Evolutionary conservation across 2,113 vertebrate species (phyloP).

Genomic region (Pomatorhinus ruficollis): DNA sequence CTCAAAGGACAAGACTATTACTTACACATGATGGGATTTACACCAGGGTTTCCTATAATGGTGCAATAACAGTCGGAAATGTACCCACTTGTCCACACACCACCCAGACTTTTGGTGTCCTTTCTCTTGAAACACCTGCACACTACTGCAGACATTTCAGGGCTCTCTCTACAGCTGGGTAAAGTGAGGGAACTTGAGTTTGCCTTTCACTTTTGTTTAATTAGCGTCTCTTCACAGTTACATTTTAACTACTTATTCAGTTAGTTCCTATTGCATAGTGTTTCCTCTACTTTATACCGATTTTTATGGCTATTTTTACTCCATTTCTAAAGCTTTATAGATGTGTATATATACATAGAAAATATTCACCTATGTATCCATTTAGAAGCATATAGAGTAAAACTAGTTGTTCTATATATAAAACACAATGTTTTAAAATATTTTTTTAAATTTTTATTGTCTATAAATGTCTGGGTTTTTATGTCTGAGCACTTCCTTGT

Average conservation of each 20-base stretch:
- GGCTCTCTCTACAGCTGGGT: background rate
- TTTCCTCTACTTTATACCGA: background rate
- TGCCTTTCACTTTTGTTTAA: background rate
- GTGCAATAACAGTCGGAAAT: too few species aligned
- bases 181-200: background rate
- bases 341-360: background rate
- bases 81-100: background rate
- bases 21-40: background rate
- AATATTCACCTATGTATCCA: background rate
- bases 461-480: background rate
- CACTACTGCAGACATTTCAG: background rate
- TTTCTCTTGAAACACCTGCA: fast-evolving
- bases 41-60: background rate
- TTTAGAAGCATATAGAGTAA: background rate
- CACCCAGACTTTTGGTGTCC: fast-evolving
- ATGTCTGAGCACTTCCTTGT: background rate
- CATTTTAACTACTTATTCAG: background rate
- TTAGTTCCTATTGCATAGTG: background rate
- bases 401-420: background rate
- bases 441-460: background rate
- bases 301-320: background rate
- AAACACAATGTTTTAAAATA: fast-evolving
- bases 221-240: background rate
- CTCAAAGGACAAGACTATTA: background rate
- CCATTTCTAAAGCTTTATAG: background rate